A percentile compares a stretch with the other conserved stretches of the same genome.
These are phyloP conservation scores for Ptychodera flava DNA, from an alignment of 35 echinoderm and acorn worm genomes.

Conservation along the genomic window DNA sequence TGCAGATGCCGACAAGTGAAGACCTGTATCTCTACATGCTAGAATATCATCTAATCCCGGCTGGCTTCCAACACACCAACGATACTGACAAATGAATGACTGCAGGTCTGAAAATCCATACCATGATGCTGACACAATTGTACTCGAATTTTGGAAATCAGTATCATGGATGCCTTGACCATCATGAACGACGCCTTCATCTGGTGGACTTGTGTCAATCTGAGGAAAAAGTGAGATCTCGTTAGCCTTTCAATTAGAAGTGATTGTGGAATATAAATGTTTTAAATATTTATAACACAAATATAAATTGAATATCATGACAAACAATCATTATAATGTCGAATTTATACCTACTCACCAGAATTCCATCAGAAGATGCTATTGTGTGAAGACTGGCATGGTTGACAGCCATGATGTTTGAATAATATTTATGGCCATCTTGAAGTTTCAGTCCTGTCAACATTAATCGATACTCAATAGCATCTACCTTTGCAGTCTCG, in stretches of 20 bases:
- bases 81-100: conserved; percentile 27
- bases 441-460: conserved; percentile 13
- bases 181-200: not conserved
- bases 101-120: conserved; percentile 40
- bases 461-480: not conserved
- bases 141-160: conserved; percentile 27
- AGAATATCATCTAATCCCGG: not conserved
- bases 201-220: not conserved
- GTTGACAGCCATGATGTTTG: conserved; percentile 37
- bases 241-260: too few species aligned
- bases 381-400: conserved; percentile 27
- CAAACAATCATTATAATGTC: too few species aligned
- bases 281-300: too few species aligned
- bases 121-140: conserved; percentile 30
- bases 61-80: conserved; percentile 32
- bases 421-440: conserved; percentile 21
- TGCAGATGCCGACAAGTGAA: conserved; percentile 10
- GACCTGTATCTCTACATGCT: not conserved
- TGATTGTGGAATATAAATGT: too few species aligned
- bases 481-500: not conserved
- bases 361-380: not conserved
- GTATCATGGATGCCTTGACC: conserved; percentile 23
- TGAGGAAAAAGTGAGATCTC: too few species aligned
- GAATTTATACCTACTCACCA: too few species aligned
- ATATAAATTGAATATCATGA: too few species aligned